These are phyloP conservation scores for Hemitrygon akajei DNA, from an alignment of 2,797 vertebrate genomes.

Conservation along the genomic window DNA sequence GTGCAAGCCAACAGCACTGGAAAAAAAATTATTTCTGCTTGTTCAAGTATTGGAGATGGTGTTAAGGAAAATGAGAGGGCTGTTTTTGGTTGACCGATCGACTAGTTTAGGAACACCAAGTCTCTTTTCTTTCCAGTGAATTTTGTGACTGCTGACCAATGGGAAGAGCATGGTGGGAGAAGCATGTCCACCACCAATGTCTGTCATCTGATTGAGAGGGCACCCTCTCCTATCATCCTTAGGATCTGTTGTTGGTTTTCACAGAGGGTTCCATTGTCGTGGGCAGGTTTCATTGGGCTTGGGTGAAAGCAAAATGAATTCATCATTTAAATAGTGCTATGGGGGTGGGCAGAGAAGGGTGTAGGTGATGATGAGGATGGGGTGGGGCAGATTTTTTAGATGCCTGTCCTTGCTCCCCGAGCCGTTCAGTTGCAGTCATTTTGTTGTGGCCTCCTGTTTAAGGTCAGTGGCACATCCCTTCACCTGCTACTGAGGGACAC, in stretches of 20 bases:
- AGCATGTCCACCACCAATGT: background rate
- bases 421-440: too few species aligned
- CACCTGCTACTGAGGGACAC: too few species aligned
- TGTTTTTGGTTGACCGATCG: background rate
- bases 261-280: background rate
- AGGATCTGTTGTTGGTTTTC: background rate
- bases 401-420: too few species aligned
- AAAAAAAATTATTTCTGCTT: background rate
- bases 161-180: background rate
- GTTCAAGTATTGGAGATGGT: background rate
- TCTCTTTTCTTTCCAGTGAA: background rate
- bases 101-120: too few species aligned
- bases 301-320: background rate
- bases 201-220: background rate
- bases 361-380: background rate
- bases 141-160: background rate
- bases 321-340: background rate
- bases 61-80: background rate
- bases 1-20: background rate
- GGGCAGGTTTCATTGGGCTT: background rate
- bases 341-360: too few species aligned
- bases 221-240: background rate
- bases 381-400: background rate
- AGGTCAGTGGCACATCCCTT: too few species aligned
- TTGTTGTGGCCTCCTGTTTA: too few species aligned